Evolutionary conservation across 2,113 vertebrate species (phyloP).

Genomic region (Oenanthe oenanthe): DNA sequence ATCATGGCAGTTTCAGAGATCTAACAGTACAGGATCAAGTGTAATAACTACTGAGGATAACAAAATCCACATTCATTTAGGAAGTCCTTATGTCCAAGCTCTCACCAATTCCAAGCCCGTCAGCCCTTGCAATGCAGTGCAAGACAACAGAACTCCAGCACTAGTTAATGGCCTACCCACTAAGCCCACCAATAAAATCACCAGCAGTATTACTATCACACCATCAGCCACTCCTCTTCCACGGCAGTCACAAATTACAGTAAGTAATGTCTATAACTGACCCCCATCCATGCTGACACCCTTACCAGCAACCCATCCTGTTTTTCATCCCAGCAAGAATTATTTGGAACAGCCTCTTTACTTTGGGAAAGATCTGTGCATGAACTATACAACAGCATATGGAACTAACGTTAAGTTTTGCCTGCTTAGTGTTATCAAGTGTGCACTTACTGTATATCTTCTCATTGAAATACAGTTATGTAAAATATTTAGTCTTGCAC

Average conservation of each 20-base stretch:
- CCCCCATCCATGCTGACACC: slow-evolving; percentile 70
- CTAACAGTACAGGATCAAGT: slow-evolving; percentile 90
- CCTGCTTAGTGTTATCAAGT: slow-evolving; percentile 81
- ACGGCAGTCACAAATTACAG: slow-evolving; percentile 96
- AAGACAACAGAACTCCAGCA: slow-evolving; percentile 87
- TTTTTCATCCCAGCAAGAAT: slow-evolving; percentile 71
- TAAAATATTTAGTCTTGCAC: slow-evolving; percentile 85
- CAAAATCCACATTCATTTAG: slow-evolving; percentile 98
- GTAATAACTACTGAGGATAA: slow-evolving; percentile 99
- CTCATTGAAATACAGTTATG: slow-evolving; percentile 84
- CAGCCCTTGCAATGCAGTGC: slow-evolving; percentile 76
- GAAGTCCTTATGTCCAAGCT: slow-evolving; percentile 89
- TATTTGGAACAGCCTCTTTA: slow-evolving; percentile 67
- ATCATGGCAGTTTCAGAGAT: slow-evolving; percentile 91
- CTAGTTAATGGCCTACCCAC: slow-evolving; percentile 82
- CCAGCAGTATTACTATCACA: slow-evolving; percentile 98
- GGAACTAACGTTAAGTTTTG: slow-evolving; percentile 75
- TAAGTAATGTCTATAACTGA: slow-evolving; percentile 98
- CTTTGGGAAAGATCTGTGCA: slow-evolving; percentile 84
- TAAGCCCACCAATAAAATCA: slow-evolving; percentile 92
- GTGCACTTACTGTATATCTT: slow-evolving; percentile 94
- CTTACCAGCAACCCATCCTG: slow-evolving; percentile 71
- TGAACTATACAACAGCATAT: slow-evolving; percentile 76
- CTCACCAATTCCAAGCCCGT: slow-evolving; percentile 80
- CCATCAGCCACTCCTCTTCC: slow-evolving; percentile 90